Percentiles rank a stretch among this genome's conserved stretches.
Evolutionary conservation across 2,113 vertebrate genomes (phyloP).

Genomic region (pig (Sus scrofa)): T2T-Sscrofa CM000820.6:104942501-104943000

Average conservation of each 20-base stretch:
- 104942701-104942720: neutral
- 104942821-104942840: neutral
- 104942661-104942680: neutral
- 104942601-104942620: neutral
- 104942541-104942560: neutral
- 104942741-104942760: neutral
- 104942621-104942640: neutral
- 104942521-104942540: neutral
- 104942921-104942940: neutral
- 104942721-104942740: neutral
- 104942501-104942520: neutral
- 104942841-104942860: neutral
- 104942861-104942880: neutral
- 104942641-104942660: neutral
- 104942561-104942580: neutral
- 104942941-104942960: neutral
- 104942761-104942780: neutral
- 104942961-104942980: neutral
- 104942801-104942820: neutral
- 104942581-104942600: neutral
- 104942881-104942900: neutral
- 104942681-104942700: neutral
- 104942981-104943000: neutral
- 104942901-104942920: neutral
- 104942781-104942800: neutral